These are phyloP conservation scores for Pelagia noctiluca DNA, from an alignment of 30 jellyfish, hydroid and myxozoan species.

Conservation along the genomic window DNA sequence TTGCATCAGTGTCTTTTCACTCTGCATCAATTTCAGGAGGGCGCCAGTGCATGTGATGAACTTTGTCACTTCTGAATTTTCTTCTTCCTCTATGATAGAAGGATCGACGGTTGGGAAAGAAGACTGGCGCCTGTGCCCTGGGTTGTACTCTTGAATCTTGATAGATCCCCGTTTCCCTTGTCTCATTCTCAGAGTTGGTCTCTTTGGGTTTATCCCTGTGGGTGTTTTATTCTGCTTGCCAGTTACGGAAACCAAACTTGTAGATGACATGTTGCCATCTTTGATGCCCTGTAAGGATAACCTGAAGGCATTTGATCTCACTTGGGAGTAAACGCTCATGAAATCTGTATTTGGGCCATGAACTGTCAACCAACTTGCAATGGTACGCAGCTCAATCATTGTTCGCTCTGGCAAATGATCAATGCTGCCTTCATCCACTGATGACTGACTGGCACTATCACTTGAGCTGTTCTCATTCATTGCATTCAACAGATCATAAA, in stretches of 20 bases:
- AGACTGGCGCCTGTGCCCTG: conserved; percentile 54
- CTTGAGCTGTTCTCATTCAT: conserved; percentile 55
- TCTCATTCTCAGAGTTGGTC: conserved; percentile 47
- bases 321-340: conserved; percentile 94
- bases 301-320: conserved; percentile 78
- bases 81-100: conserved; percentile 76
- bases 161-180: conserved; percentile 63
- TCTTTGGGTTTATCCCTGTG: conserved; percentile 37
- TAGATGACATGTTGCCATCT: conserved; percentile 45
- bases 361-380: conserved; percentile 88
- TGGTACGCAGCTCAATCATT: conserved; percentile 84
- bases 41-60: conserved; percentile 94
- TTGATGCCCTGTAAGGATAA: conserved; percentile 86
- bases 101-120: conserved; percentile 51
- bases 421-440: conserved; percentile 84
- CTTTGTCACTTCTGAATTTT: conserved; percentile 79
- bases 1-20: conserved; percentile 83
- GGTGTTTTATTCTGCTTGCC: conserved; percentile 60
- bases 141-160: conserved; percentile 39
- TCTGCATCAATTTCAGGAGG: conserved; percentile 87
- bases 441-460: conserved; percentile 70
- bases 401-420: conserved; percentile 91
- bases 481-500: conserved; percentile 84
- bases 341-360: conserved; percentile 89
- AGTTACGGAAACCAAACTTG: conserved; percentile 17